Evolutionary conservation across 2,797 vertebrate species (phyloP).

Genomic region (Octomys mimax): DNA sequence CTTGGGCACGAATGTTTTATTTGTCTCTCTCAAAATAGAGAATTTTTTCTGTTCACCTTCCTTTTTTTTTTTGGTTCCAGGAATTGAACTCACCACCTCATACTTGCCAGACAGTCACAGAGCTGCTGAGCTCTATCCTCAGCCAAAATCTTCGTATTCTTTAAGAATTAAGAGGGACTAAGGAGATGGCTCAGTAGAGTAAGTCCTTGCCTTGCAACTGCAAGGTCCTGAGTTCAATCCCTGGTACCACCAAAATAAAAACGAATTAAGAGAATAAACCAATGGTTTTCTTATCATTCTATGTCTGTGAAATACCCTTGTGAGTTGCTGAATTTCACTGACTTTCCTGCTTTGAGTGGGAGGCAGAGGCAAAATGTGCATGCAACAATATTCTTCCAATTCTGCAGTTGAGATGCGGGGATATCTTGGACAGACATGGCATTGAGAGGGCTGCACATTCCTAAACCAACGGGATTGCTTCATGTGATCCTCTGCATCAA

Average conservation of each 20-base stretch:
- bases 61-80: no score
- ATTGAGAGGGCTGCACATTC: slow-evolving; percentile 95
- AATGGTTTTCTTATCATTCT: slow-evolving; percentile 70
- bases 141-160: background rate
- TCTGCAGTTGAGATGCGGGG: slow-evolving; percentile 96
- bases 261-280: background rate
- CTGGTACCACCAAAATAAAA: no score
- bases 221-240: no score
- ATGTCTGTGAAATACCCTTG: slow-evolving; percentile 96
- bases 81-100: no score
- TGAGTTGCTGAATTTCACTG: slow-evolving; percentile 96
- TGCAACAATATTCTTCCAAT: slow-evolving; percentile 97
- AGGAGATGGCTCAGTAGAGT: no score
- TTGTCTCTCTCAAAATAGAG: background rate
- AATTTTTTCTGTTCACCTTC: background rate
- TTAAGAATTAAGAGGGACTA: background rate
- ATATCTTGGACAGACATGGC: slow-evolving; percentile 95
- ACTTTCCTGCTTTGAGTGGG: slow-evolving; percentile 94
- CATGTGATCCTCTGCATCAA: slow-evolving; percentile 96
- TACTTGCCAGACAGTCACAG: no score
- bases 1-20: slow-evolving; percentile 92
- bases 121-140: no score
- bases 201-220: no score
- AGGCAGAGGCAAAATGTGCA: slow-evolving; percentile 97
- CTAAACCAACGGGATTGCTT: slow-evolving; percentile 97